A percentile compares a stretch with the other conserved stretches of the same genome.
Evolutionary conservation across 1,140 invertebrate species (phyloP).

Genomic region (Periplaneta americana): DNA sequence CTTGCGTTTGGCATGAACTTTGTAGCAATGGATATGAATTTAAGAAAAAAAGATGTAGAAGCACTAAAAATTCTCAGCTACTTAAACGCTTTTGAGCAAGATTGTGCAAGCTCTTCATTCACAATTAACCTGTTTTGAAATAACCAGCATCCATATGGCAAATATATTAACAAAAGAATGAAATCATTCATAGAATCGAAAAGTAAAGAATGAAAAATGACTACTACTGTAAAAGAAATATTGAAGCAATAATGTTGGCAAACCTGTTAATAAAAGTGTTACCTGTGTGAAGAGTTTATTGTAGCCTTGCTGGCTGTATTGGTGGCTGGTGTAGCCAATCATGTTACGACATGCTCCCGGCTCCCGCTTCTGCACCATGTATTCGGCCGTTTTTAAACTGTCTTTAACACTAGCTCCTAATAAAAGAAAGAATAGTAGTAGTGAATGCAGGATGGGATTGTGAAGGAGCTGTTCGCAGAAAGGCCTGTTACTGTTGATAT

Average conservation of each 20-base stretch:
- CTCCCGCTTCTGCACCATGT: slow-evolving; percentile 10
- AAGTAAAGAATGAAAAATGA: too few species aligned
- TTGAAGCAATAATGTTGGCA: background rate
- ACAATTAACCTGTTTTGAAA: too few species aligned
- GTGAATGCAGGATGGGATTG: background rate
- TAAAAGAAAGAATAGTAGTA: background rate
- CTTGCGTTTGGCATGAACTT: too few species aligned
- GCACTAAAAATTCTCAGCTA: too few species aligned
- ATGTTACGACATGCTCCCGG: slow-evolving; percentile 30
- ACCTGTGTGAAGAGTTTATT: slow-evolving; percentile 88
- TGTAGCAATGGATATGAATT: too few species aligned
- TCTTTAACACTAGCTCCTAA: background rate
- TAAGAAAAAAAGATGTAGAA: too few species aligned
- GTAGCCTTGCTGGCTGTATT: slow-evolving; percentile 63
- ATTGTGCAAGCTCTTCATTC: too few species aligned
- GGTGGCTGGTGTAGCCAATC: slow-evolving; percentile 71
- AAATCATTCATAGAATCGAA: too few species aligned
- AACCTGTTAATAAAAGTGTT: slow-evolving; percentile 21
- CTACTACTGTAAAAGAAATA: too few species aligned
- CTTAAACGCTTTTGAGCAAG: too few species aligned
- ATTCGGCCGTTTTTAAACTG: slow-evolving; percentile 6
- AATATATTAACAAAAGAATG: too few species aligned
- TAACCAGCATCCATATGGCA: too few species aligned
- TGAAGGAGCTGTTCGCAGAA: background rate
- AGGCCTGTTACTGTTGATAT: background rate